A percentile compares a stretch with the other conserved stretches of the same genome.
These are phyloP conservation scores for Heliconius hortense DNA, from an alignment of 2,888 invertebrate genomes.

Conservation along the genomic window DNA sequence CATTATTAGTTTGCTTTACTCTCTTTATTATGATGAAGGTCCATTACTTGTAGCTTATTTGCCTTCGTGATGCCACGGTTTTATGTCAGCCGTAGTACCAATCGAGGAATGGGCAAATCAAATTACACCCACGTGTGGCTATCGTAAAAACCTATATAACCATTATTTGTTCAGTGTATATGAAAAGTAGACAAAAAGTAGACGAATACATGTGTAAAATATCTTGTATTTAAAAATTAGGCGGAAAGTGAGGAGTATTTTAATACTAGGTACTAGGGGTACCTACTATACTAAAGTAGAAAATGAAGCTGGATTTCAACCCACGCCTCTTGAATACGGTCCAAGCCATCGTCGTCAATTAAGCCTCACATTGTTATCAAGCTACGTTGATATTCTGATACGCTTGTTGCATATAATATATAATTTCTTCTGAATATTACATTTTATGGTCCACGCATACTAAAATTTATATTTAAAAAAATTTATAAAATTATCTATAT, in stretches of 20 bases:
- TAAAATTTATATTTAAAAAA: too few species aligned
- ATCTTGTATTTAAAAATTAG: not conserved
- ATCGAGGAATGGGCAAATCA: constrained; percentile 22
- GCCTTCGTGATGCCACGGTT: constrained; percentile 22
- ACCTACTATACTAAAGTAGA: too few species aligned
- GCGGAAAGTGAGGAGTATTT: too few species aligned
- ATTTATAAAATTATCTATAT: not conserved
- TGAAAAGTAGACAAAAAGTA: not conserved
- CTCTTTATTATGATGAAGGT: constrained; percentile 30
- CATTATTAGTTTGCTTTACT: constrained; percentile 28
- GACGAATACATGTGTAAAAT: not conserved
- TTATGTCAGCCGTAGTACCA: constrained; percentile 28
- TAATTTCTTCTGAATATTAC: too few species aligned
- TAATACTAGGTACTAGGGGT: too few species aligned
- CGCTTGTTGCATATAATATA: too few species aligned
- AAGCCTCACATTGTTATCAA: too few species aligned
- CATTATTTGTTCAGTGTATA: not conserved
- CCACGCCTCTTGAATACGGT: too few species aligned
- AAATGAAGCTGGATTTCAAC: too few species aligned
- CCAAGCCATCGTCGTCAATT: too few species aligned
- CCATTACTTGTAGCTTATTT: constrained; percentile 26
- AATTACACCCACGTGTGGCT: constrained; percentile 18
- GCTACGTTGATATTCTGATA: too few species aligned
- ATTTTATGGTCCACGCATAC: too few species aligned
- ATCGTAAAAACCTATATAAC: constrained; percentile 11